Evolutionary conservation across 1,140 invertebrate species (phyloP).

Genomic region (Odontomachus brunneus): DNA sequence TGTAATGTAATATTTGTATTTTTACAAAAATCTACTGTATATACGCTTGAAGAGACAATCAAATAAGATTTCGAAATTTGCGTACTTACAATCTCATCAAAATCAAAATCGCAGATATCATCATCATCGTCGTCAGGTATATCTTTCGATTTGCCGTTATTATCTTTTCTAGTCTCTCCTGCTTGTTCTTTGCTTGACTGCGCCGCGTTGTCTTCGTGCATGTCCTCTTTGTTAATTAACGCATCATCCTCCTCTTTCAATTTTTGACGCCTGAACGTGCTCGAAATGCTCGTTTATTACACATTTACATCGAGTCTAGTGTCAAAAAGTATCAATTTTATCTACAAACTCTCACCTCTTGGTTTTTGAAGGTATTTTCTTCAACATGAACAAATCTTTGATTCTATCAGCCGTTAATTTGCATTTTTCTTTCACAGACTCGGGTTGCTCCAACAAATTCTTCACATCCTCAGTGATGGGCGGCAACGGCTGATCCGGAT

Average conservation of each 20-base stretch:
- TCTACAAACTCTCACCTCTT: constrained; percentile 11
- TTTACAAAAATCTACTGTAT: neutral
- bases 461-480: constrained; percentile 56
- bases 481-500: constrained; percentile 70
- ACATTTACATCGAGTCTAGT: neutral
- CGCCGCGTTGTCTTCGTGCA: neutral
- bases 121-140: neutral
- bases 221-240: neutral
- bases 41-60: neutral
- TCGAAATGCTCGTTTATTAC: constrained; percentile 4
- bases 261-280: constrained; percentile 10
- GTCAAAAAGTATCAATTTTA: neutral
- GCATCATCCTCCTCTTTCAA: neutral
- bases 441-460: constrained; percentile 55
- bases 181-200: constrained; percentile 20
- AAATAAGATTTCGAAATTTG: neutral
- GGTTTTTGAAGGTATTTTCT: constrained; percentile 5
- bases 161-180: neutral
- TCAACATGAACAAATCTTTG: constrained; percentile 59
- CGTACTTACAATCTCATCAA: constrained; percentile 47
- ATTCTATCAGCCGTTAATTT: constrained; percentile 56
- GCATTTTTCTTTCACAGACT: constrained; percentile 40
- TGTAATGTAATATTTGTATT: constrained; percentile 46
- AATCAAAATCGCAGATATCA: no score
- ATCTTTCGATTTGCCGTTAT: constrained; percentile 3